Evolutionary conservation across 2,113 vertebrate species (phyloP).

Genomic region (Sitta europaea): DNA sequence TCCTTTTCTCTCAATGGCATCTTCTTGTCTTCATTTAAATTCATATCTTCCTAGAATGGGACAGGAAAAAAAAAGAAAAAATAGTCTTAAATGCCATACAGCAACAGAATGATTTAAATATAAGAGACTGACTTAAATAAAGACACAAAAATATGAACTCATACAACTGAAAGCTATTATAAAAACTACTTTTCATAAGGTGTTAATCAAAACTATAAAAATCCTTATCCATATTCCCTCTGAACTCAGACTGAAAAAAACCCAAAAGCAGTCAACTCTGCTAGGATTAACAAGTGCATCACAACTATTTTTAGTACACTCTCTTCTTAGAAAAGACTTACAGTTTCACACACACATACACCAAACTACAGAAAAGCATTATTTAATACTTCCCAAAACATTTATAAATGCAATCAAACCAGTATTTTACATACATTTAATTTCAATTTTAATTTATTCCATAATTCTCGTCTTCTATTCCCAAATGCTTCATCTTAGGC

Average conservation of each 20-base stretch:
- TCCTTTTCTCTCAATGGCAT: conserved; percentile 93
- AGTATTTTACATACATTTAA: background rate
- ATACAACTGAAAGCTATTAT: background rate
- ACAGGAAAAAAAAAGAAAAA: background rate
- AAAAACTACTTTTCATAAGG: background rate
- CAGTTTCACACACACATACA: background rate
- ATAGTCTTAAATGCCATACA: background rate
- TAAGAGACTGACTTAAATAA: background rate
- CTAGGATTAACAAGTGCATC: background rate
- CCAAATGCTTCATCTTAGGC: background rate
- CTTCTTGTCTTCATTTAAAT: conserved; percentile 96
- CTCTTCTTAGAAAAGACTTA: background rate
- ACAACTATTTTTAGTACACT: background rate
- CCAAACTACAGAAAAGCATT: background rate
- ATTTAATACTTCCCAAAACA: background rate
- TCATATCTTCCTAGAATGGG: conserved; percentile 94
- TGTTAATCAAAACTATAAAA: background rate
- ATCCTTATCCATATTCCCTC: background rate
- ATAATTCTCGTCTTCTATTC: background rate
- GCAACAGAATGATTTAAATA: background rate
- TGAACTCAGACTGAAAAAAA: background rate
- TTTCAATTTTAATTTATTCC: background rate
- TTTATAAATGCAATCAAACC: background rate
- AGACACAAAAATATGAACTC: background rate
- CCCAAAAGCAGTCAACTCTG: fast-evolving